Percentiles rank a stretch among this genome's conserved stretches.
Evolutionary conservation across 2,888 invertebrate species (phyloP).

Genomic region (Nemurella pictetii): DNA sequence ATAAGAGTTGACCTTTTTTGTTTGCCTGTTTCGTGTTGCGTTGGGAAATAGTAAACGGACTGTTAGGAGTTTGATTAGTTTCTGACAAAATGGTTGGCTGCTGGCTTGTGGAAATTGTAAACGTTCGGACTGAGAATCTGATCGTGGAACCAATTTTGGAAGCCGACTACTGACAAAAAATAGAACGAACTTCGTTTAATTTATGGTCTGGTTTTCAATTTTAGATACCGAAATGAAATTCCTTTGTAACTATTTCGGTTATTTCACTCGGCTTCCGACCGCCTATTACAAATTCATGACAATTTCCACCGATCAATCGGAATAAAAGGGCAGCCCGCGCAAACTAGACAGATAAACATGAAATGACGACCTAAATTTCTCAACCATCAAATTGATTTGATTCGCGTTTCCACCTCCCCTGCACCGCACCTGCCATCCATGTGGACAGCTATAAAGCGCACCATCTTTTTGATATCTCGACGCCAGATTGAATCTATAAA

Average conservation of each 20-base stretch:
- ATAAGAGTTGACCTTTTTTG: no score
- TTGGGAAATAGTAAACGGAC: no score
- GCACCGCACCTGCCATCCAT: neutral
- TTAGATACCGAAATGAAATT: neutral
- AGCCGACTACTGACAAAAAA: no score
- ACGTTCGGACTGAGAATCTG: no score
- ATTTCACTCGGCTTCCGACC: neutral
- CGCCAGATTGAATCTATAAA: neutral
- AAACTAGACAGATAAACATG: neutral
- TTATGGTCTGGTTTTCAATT: neutral
- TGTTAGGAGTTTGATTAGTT: no score
- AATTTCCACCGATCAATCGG: neutral
- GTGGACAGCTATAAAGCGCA: neutral
- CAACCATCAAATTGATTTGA: neutral
- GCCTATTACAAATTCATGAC: neutral
- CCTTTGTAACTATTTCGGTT: neutral
- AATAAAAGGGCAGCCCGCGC: neutral
- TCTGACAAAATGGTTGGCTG: no score
- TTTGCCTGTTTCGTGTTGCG: no score
- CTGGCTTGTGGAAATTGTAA: no score
- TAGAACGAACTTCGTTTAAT: neutral
- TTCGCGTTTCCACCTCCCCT: neutral
- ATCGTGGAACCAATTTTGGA: no score
- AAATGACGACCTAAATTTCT: neutral
- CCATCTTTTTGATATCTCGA: neutral